A percentile compares a stretch with the other conserved stretches of the same genome.
Conservation (phyloP, 2,888 invertebrate genomes). For the Polymixis lichenea region DNA sequence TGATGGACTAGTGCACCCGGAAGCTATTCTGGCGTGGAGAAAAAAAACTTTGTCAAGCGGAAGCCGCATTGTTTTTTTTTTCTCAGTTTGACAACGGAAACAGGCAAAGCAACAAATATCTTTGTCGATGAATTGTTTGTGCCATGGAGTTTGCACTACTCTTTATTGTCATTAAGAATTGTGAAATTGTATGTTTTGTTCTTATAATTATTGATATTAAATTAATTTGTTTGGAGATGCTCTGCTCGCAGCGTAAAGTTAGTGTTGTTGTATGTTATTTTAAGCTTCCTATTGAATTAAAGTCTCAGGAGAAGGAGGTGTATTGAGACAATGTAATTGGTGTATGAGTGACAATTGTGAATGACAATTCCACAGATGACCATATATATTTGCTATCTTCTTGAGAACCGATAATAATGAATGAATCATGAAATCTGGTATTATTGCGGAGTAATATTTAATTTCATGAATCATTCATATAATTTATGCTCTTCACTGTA, state of each 20-base stretch:
- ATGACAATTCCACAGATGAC: not conserved
- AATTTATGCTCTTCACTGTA: no score
- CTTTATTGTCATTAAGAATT: conserved; percentile 45
- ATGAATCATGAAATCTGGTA: not conserved
- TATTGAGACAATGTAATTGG: not conserved
- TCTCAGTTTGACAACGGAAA: conserved; percentile 46
- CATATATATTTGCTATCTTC: not conserved
- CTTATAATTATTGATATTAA: conserved; percentile 2
- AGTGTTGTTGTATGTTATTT: not conserved
- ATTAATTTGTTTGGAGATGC: conserved; percentile 25
- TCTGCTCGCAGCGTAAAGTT: not conserved
- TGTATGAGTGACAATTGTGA: not conserved
- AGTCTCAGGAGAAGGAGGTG: no score
- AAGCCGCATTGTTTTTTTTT: conserved; percentile 57
- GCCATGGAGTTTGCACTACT: conserved; percentile 53
- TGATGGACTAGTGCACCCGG: conserved; percentile 65
- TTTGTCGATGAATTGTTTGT: conserved; percentile 49
- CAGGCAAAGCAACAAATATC: conserved; percentile 52
- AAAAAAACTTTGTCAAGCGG: conserved; percentile 62
- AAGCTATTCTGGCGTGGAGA: conserved; percentile 50
- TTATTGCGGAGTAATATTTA: no score
- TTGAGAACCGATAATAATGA: not conserved
- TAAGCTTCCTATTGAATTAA: not conserved
- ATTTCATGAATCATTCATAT: no score
- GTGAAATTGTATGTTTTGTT: conserved; percentile 15